phyloP scores from a whole-genome alignment of 92 coral and sea anemone genomes.

The Diadumene lineata region DNA sequence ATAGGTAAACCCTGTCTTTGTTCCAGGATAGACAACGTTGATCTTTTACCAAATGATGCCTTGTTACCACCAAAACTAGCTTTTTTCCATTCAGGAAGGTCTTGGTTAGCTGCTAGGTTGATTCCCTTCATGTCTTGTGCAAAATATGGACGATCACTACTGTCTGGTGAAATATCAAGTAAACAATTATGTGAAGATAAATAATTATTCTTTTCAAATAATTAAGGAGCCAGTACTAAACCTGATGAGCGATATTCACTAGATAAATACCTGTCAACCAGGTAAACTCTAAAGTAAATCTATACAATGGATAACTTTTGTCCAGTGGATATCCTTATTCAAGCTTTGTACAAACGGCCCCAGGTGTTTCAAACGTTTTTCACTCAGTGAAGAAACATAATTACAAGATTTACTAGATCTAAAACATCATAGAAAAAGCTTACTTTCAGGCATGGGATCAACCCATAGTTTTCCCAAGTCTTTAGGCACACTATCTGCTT shows the following conservation, averaged over 20 bases:
- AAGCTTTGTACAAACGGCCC: too few species aligned
- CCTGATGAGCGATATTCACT: too few species aligned
- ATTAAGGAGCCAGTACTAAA: too few species aligned
- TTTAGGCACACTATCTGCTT: slow-evolving; percentile 92
- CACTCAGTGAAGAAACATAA: neutral
- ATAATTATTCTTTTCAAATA: too few species aligned
- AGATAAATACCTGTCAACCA: too few species aligned
- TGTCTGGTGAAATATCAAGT: slow-evolving; percentile 36
- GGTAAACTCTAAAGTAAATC: too few species aligned
- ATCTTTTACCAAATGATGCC: slow-evolving; percentile 95
- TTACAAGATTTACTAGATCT: neutral
- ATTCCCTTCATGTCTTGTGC: slow-evolving; percentile 97
- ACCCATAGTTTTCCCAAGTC: slow-evolving; percentile 94
- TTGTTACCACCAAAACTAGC: slow-evolving; percentile 99
- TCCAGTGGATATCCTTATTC: too few species aligned
- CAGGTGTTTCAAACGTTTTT: too few species aligned
- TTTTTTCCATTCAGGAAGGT: slow-evolving; percentile 98
- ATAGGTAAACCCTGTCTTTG: slow-evolving; percentile 96
- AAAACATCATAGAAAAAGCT: slow-evolving; percentile 3
- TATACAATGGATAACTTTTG: too few species aligned
- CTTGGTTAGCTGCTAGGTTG: slow-evolving; percentile 80
- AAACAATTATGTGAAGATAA: neutral
- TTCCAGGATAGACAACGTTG: slow-evolving; percentile 79
- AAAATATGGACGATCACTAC: slow-evolving; percentile 82
- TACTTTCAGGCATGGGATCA: slow-evolving; percentile 93